These are phyloP conservation scores for Machimus atricapillus DNA, from an alignment of 2,888 invertebrate genomes.

Conservation along the genomic window DNA sequence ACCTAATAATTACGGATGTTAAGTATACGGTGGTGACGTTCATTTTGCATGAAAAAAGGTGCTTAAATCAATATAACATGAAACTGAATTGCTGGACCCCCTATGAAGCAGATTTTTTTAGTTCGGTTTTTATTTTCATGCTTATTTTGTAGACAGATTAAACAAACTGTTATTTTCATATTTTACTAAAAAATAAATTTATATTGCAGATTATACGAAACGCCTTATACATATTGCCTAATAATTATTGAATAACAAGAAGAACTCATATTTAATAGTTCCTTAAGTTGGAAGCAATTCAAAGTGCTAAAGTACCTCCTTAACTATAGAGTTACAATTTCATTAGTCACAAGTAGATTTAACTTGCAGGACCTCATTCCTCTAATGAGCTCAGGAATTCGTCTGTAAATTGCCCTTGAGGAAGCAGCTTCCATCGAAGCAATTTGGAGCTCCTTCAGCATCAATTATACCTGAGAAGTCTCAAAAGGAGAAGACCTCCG, in stretches of 20 bases:
- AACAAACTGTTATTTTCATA: too few species aligned
- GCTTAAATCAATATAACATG: not conserved
- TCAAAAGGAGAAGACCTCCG: not conserved
- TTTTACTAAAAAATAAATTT: too few species aligned
- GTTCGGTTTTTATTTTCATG: not conserved
- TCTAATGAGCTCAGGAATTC: not conserved
- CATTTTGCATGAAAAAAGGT: not conserved
- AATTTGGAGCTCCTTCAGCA: not conserved
- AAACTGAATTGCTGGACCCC: not conserved
- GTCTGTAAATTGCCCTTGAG: not conserved
- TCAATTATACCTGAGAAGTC: not conserved
- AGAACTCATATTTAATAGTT: not conserved
- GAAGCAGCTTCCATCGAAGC: not conserved
- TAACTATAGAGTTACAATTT: not conserved
- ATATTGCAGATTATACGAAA: too few species aligned
- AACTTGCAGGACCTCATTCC: not conserved
- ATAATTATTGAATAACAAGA: not conserved
- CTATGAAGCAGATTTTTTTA: not conserved
- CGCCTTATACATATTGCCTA: too few species aligned
- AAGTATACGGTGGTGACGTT: not conserved
- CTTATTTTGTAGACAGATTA: not conserved
- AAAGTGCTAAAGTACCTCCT: not conserved
- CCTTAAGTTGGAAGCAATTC: not conserved
- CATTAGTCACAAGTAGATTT: not conserved
- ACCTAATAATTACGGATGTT: not conserved